phyloP scores from a whole-genome alignment of 1,140 invertebrate species.

The Megalopta genalis region DNA sequence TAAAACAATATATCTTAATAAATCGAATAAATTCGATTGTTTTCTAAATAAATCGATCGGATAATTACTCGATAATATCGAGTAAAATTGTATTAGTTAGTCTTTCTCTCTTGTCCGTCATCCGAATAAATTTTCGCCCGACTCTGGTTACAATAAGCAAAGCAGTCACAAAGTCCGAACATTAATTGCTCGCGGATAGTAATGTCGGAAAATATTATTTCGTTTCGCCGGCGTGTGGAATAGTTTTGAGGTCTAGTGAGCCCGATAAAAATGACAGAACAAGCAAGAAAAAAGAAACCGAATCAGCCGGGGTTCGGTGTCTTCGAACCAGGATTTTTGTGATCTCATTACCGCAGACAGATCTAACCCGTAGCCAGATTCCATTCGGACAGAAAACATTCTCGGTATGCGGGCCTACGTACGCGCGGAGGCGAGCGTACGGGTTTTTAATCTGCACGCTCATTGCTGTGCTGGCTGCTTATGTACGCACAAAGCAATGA shows the following conservation, averaged over 20 bases:
- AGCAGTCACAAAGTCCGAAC: no score
- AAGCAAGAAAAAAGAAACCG: conserved; percentile 20
- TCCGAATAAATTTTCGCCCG: no score
- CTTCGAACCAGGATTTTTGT: conserved; percentile 23
- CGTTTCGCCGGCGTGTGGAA: no score
- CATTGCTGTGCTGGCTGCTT: conserved; percentile 16
- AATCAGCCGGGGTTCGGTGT: background rate
- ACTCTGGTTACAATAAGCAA: no score
- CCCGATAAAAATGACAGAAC: background rate
- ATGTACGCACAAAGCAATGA: conserved; percentile 16
- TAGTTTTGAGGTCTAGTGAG: background rate
- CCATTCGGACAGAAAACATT: conserved; percentile 20
- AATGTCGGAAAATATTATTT: no score
- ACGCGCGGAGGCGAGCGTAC: conserved; percentile 4
- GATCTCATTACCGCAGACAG: background rate
- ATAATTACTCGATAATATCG: no score
- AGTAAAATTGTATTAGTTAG: no score
- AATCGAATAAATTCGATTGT: no score
- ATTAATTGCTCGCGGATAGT: no score
- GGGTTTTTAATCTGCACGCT: conserved; percentile 28
- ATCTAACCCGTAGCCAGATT: conserved; percentile 24
- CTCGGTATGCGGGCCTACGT: conserved; percentile 7
- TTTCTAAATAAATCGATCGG: no score
- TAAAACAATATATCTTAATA: no score
- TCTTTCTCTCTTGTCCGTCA: no score